These are phyloP conservation scores for Chiloscyllium plagiosum DNA, from an alignment of 2,113 vertebrate species.

Conservation along the genomic window DNA sequence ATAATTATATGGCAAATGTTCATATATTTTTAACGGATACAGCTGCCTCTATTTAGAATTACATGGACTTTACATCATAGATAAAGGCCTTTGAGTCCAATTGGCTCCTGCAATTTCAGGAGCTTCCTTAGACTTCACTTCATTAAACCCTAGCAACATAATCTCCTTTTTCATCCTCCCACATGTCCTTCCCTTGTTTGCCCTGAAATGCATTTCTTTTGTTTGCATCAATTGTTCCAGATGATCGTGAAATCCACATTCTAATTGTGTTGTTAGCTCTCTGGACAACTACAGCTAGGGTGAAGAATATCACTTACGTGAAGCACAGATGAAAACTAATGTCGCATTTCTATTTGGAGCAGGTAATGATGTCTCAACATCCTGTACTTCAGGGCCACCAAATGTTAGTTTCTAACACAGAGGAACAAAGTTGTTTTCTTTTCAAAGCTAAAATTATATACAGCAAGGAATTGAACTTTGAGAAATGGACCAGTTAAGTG, in stretches of 20 bases:
- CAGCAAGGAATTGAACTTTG: not conserved
- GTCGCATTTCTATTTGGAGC: not conserved
- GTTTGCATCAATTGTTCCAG: not conserved
- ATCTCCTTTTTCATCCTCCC: not conserved
- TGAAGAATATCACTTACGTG: not conserved
- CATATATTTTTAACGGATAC: not conserved
- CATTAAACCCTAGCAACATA: not conserved
- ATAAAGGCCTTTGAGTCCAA: not conserved
- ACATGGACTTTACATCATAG: not conserved
- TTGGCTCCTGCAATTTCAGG: not conserved
- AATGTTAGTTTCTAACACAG: not conserved
- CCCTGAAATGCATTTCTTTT: not conserved
- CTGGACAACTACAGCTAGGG: not conserved
- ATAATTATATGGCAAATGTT: too few species aligned
- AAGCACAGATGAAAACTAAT: not conserved
- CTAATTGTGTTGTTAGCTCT: not conserved
- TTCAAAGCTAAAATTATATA: conserved; percentile 4
- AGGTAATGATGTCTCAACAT: not conserved
- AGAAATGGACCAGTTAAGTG: not conserved
- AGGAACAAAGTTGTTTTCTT: not conserved
- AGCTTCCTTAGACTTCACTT: not conserved
- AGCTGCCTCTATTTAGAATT: not conserved
- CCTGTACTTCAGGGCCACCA: not conserved
- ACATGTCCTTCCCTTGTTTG: not conserved
- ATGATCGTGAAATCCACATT: not conserved